Evolutionary conservation across 2,888 invertebrate species (phyloP).

Genomic region (Oconnorella tubifera): DNA sequence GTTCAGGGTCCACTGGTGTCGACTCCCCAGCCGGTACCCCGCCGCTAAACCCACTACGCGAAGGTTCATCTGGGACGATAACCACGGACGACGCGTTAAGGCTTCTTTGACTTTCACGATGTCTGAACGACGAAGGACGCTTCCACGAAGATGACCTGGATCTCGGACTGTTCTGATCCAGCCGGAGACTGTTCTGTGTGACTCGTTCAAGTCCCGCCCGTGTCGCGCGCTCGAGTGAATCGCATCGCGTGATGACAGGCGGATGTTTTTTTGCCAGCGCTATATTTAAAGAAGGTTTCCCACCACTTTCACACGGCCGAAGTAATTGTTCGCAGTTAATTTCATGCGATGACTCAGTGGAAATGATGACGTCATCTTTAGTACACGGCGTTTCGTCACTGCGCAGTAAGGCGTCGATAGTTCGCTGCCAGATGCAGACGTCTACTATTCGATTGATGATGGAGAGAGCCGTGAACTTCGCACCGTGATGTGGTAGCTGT

Average conservation of each 20-base stretch:
- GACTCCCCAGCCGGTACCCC: constrained; percentile 5
- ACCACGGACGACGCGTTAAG: constrained; percentile 5
- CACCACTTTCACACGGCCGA: not conserved
- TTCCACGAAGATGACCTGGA: constrained; percentile 5
- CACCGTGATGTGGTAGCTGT: constrained; percentile 39
- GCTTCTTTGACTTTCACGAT: constrained; percentile 16
- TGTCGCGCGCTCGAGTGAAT: constrained; percentile 11
- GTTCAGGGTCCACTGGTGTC: not conserved
- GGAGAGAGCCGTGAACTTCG: constrained; percentile 61
- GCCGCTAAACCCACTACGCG: not conserved
- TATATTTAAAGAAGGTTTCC: too few species aligned
- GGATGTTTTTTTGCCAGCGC: not conserved
- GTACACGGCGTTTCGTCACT: not conserved
- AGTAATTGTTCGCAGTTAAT: not conserved
- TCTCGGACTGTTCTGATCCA: constrained; percentile 12
- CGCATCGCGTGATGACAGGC: constrained; percentile 3
- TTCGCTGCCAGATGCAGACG: constrained; percentile 52
- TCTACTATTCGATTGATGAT: constrained; percentile 63
- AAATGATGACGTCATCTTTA: too few species aligned
- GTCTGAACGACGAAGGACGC: constrained; percentile 9
- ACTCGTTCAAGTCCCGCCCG: constrained; percentile 9
- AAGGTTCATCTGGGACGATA: constrained; percentile 1
- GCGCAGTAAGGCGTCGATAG: not conserved
- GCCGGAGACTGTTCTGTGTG: constrained; percentile 7
- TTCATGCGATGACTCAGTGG: not conserved